Evolutionary conservation across 2,113 vertebrate genomes (phyloP), one percentile per base, ranked within the genome.

Genomic region (Danionella cerebrum): DNA sequence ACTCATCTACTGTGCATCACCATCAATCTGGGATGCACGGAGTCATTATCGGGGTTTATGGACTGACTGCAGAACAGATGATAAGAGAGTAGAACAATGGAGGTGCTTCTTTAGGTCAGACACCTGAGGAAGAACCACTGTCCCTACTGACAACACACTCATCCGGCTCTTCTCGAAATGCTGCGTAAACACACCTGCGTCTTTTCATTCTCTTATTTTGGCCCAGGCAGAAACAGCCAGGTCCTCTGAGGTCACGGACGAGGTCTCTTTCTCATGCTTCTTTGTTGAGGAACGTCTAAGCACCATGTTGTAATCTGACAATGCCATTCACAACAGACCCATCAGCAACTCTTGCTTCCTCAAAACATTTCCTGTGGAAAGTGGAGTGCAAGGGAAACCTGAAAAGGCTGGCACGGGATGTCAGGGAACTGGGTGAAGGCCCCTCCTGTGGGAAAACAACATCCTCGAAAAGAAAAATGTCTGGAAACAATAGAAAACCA

Each of bases 331-430:
- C 35, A 27, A 63, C 55, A 63, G 50, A 50, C 50, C 41, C 47
- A 65, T 74, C 72, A 74, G 72, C 72, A 70, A 51, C 51, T 74
- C 53, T 58, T 52, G 52, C 59, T 74, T 74, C 72, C 72, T 74
- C 48, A 65, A 69, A 73, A 69, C 42, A 69, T 57, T 73, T 73
- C 71, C 71, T 73, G 65, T 63, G 52, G 44, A 63, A 67, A 60
- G 42, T 45, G 31, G 24, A 53, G 13, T 31, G 51, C 16, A 5
- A 5, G 11, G 18, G 19, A 57, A 45, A 14, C 21, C 12, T 29
- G 11, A 53, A n/a, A 42, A 51, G 54, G 31, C 11, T 36, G 45
- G 45, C 35, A 42, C n/a, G 5, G 8, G 4, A 50, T 38, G 45
- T 27, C 29, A 58, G 53, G 14, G 45, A 66, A 24, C 19, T 14